A percentile compares a stretch with the other conserved stretches of the same genome.
Conservation (phyloP, 1,140 invertebrate species). For the Zaprionus kolodkinae region DNA sequence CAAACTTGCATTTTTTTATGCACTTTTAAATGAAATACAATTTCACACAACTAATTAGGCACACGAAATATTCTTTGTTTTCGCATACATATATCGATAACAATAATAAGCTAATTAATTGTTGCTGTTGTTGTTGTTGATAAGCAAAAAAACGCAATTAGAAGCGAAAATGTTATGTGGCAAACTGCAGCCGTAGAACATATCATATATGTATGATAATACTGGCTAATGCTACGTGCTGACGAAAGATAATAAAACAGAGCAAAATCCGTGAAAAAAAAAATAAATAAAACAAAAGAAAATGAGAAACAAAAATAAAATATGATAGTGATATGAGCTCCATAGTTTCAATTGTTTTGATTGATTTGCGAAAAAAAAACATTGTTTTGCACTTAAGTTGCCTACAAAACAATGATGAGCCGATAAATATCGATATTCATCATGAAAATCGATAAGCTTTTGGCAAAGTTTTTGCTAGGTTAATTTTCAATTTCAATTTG, state of each 20-base stretch:
- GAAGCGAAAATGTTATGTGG: neutral
- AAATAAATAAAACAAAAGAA: too few species aligned
- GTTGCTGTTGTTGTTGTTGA: neutral
- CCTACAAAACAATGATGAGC: too few species aligned
- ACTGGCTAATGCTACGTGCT: neutral
- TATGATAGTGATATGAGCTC: neutral
- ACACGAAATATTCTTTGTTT: neutral
- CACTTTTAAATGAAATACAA: neutral
- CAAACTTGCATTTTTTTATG: too few species aligned
- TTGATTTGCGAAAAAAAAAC: slow-evolving; percentile 34
- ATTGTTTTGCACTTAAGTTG: slow-evolving; percentile 65
- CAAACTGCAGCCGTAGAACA: neutral
- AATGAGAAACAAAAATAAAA: neutral
- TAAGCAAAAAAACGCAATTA: slow-evolving; percentile 2
- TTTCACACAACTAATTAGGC: neutral
- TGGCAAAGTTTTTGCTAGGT: neutral
- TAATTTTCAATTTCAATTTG: slow-evolving; percentile 1
- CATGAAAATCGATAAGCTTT: neutral
- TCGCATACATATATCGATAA: neutral
- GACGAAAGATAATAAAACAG: neutral
- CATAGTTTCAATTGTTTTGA: slow-evolving; percentile 28
- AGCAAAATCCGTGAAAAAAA: neutral
- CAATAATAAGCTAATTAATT: slow-evolving; percentile 5
- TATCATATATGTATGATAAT: neutral
- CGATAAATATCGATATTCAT: too few species aligned